Base-by-base conservation (phyloP, 2,888 invertebrate genomes). In the Melangyna quadrimaculata region DNA sequence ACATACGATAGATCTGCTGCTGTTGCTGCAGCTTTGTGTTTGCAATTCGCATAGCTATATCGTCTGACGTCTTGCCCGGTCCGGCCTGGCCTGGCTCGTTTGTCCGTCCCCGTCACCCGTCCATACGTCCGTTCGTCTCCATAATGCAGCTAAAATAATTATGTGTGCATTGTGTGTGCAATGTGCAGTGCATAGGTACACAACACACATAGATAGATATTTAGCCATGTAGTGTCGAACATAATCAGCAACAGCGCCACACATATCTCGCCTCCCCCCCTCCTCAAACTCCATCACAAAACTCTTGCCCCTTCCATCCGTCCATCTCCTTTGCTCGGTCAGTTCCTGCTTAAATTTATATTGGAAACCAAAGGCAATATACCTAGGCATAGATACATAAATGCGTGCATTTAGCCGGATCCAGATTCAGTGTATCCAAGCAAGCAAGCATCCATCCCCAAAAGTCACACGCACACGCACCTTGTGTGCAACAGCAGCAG, bases 61-160 rank as follows among this genome's bases (percentile, higher is more conserved):
- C 48, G 72, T 74, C 63, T 72, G 70, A 43, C 51, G 9, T 24
- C 43, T 51, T 48, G 57, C 59, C 53, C 51, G 69, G 12, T 24
- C 43, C 51, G 27, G 67, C 59, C 51, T 27, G 57, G 32, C 55
- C 40, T 27, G 57, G 32, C 55, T 32, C 69, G 43, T 43, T 45
- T 67, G 73, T 77, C 53, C 24, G 48, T 67, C 24, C 2, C 51
- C 29, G 55, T 63, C 17, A 8, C 48, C 40, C 63, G 43, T 73
- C 53, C 61, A 57, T 53, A 10, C 51, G 67, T 37, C 43, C 14
- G 69, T 67, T 63, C 79, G 83, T 78, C 86, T 71, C 78, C 78
- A 87, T 82, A 87, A 87, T 82, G 87, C 87, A 87, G 87, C 87
- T 87, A 87, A 87, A 87, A 87, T 87, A 87, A 87, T 87, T 82